Evolutionary conservation across 2,113 vertebrate species (phyloP).

Genomic region (Chaetodon trifascialis): DNA sequence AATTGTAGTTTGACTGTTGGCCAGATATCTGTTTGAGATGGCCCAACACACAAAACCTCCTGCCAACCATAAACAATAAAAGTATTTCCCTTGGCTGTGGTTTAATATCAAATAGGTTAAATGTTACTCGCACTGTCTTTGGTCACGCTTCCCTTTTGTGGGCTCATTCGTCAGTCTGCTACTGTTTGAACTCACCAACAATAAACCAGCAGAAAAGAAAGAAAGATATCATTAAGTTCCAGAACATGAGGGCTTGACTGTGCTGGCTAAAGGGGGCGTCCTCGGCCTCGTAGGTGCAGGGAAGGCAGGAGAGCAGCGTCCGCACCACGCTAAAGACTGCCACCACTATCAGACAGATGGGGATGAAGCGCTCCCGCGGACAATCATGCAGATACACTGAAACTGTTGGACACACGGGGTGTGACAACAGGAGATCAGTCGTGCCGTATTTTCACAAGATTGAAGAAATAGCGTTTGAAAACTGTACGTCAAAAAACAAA

Average conservation of each 20-base stretch:
- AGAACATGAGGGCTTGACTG: not conserved
- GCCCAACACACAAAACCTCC: not conserved
- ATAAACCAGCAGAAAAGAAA: slow-evolving; percentile 83
- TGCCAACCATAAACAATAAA: not conserved
- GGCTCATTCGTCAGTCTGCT: too few relatives aligned
- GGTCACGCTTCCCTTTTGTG: too few relatives aligned
- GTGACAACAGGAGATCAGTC: too few relatives aligned
- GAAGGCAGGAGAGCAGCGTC: slow-evolving; percentile 63
- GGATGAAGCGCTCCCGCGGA: slow-evolving; percentile 75
- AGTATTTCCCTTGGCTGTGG: too few relatives aligned
- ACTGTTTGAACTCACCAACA: slow-evolving; percentile 69
- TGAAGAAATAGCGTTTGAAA: too few relatives aligned
- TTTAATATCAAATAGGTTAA: not conserved
- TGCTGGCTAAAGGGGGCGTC: not conserved
- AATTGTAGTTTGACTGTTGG: not conserved
- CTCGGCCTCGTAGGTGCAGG: slow-evolving; percentile 21
- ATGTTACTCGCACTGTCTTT: not conserved
- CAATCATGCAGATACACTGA: slow-evolving; percentile 75
- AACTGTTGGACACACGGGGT: rapidly evolving
- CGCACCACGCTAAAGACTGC: slow-evolving; percentile 64
- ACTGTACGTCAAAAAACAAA: too few relatives aligned
- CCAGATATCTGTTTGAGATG: too few relatives aligned
- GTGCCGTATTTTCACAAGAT: too few relatives aligned
- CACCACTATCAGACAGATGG: slow-evolving; percentile 81
- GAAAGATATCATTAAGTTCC: slow-evolving; percentile 54